Evolutionary conservation across 2,888 invertebrate species (phyloP).

Genomic region (Oscheius onirici): DNA sequence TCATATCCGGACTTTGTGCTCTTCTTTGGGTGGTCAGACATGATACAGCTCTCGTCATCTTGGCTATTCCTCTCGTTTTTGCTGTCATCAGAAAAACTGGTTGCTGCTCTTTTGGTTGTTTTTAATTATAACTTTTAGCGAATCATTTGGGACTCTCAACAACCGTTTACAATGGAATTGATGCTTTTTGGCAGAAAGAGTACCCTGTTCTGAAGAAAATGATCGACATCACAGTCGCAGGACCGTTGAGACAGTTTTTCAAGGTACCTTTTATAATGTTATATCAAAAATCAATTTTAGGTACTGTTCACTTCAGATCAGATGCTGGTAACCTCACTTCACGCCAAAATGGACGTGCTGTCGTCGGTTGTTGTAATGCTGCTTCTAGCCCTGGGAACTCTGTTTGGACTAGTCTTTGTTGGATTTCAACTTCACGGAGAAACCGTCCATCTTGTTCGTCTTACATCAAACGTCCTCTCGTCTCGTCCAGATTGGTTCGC

Average conservation of each 20-base stretch:
- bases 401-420: conserved; percentile 63
- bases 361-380: conserved; percentile 69
- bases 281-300: conserved; percentile 1
- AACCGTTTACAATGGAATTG: conserved; percentile 35
- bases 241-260: conserved; percentile 68
- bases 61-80: conserved; percentile 61
- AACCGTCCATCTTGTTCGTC: conserved; percentile 62
- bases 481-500: conserved; percentile 68
- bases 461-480: conserved; percentile 60
- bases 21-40: conserved; percentile 66
- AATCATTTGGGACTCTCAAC: conserved; percentile 56
- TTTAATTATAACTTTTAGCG: conserved; percentile 41
- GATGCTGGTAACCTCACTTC: conserved; percentile 46
- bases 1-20: conserved; percentile 54
- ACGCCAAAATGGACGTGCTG: conserved; percentile 65
- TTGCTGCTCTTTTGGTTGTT: conserved; percentile 10
- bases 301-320: conserved; percentile 58
- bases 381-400: conserved; percentile 56
- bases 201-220: conserved; percentile 52
- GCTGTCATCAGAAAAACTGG: conserved; percentile 50
- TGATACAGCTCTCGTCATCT: conserved; percentile 60
- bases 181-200: conserved; percentile 45
- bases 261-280: conserved; percentile 39
- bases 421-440: conserved; percentile 68
- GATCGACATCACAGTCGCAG: conserved; percentile 67